A percentile compares a stretch with the other conserved stretches of the same genome.
Conservation (phyloP, 2,797 vertebrate species). For the Myiotriccus ornatus region DNA sequence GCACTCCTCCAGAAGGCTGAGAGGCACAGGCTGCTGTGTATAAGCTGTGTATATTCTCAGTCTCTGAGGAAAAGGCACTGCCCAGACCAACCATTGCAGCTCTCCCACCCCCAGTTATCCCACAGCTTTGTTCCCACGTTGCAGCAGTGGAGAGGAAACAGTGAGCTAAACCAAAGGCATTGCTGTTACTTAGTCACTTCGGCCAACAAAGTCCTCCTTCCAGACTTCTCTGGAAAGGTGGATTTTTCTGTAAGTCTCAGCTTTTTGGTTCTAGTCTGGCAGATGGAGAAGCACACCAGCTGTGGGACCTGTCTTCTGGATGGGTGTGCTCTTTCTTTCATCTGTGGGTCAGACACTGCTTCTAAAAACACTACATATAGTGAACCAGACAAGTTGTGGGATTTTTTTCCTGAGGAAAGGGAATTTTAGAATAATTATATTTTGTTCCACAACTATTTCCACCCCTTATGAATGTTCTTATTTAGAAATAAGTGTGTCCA, state of each 20-base stretch:
- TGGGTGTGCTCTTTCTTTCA: not conserved
- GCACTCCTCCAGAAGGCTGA: not conserved
- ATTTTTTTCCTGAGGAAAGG: not conserved
- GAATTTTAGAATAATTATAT: conserved; percentile 16
- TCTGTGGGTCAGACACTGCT: not conserved
- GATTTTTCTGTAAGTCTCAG: conserved; percentile 16
- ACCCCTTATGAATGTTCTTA: not conserved
- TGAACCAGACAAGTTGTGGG: not conserved
- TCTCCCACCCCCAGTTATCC: conserved; percentile 65
- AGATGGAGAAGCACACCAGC: not conserved
- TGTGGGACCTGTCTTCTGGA: not conserved
- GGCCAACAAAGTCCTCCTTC: not conserved
- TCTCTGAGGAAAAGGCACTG: conserved; percentile 28
- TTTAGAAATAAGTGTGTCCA: not conserved
- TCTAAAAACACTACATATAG: not conserved
- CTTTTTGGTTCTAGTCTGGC: not conserved
- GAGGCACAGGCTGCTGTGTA: not conserved
- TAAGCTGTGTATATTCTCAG: not conserved
- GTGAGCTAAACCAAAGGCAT: conserved; percentile 30
- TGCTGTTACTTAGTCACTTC: conserved; percentile 8
- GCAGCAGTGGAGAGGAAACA: not conserved
- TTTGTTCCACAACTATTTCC: not conserved
- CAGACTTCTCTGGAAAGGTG: conserved; percentile 25
- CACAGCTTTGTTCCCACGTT: conserved; percentile 53
- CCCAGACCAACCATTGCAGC: not conserved